Evolutionary conservation across 2,113 vertebrate species (phyloP), one percentile per base, ranked within the genome.

Genomic region (Caretta caretta): DNA sequence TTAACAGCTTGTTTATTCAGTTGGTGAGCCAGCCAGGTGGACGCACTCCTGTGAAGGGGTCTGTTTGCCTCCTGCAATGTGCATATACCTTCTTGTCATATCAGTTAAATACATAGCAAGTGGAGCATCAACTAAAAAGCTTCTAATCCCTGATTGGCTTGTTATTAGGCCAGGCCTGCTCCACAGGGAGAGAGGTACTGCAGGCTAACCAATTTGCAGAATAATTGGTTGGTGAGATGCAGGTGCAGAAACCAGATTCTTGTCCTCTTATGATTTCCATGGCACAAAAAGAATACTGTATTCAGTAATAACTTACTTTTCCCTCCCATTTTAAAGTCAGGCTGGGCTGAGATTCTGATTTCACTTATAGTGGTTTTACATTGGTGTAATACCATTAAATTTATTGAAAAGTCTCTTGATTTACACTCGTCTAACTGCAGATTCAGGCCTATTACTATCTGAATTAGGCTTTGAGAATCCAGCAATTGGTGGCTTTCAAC

Each of bases 141-240:
- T 89, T 59, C 69, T 84, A 69, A 88, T 94, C 75, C 76, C 42
- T 80, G 76, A 59, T 81, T 75, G 35, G 75, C 92, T 96, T 89
- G 84, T 88, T 89, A 81, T 83, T 93, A 54, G 80, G 65, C 56
- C 42, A 92, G 46, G 80, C 54, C 80, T 93, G 5, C 50, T 48
- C 94, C 51, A 49, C 89, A 69, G 49, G 82, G 57, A 86, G 84
- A 56, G 76, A 48, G 17, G 59, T 83, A 83, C 38, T 42, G 10
- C 42, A 59, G 19, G 54, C 1, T 2, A 84, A 65, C 78, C 75
- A 42, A 46, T 90, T 95, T 65, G 87, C 78, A 59, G 49, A 89
- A 80, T 84, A 82, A 76, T 48, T 53, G 93, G 75, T 48, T 48
- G 38, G 7, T 38, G 42, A 84, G 83, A 20, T 83, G 16, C 49